Evolutionary conservation across 2,888 invertebrate species (phyloP).

Genomic region (Conchocele bisecta): DNA sequence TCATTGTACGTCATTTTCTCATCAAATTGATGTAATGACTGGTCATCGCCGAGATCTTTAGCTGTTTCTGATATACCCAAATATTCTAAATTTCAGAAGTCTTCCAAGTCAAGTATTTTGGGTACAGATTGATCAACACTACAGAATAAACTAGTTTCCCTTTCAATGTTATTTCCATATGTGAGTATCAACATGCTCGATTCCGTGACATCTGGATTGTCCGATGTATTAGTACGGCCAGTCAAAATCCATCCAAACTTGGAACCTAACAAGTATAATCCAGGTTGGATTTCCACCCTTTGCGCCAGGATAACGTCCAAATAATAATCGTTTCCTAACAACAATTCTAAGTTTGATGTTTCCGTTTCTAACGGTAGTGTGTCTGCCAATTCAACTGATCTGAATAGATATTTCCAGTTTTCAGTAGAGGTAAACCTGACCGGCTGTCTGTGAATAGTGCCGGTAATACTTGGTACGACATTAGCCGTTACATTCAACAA

Average conservation of each 20-base stretch:
- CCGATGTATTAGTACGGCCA: not conserved
- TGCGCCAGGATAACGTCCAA: conserved; percentile 4
- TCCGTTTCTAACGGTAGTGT: not conserved
- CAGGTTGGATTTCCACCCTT: conserved; percentile 10
- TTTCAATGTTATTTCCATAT: not conserved
- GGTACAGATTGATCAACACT: not conserved
- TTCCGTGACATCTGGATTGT: not conserved
- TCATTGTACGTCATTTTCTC: conserved; percentile 13
- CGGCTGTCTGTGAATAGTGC: not conserved
- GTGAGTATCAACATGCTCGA: not conserved
- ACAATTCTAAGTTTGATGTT: conserved; percentile 6
- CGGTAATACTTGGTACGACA: conserved; percentile 3
- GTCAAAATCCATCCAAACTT: conserved; percentile 8
- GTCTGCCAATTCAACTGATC: conserved; percentile 3
- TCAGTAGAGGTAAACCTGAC: not conserved
- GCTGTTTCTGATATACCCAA: not conserved
- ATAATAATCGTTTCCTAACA: conserved; percentile 19
- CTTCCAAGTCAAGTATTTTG: conserved; percentile 6
- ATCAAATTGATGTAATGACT: not conserved
- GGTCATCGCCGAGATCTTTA: conserved; percentile 2
- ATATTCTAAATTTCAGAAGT: not conserved
- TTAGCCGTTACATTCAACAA: conserved; percentile 3
- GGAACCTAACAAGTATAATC: conserved; percentile 5
- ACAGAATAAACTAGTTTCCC: not conserved
- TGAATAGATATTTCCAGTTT: conserved; percentile 10